Base-by-base conservation (phyloP, 2,797 vertebrate genomes). In the Synaphobranchus kaupii region DNA sequence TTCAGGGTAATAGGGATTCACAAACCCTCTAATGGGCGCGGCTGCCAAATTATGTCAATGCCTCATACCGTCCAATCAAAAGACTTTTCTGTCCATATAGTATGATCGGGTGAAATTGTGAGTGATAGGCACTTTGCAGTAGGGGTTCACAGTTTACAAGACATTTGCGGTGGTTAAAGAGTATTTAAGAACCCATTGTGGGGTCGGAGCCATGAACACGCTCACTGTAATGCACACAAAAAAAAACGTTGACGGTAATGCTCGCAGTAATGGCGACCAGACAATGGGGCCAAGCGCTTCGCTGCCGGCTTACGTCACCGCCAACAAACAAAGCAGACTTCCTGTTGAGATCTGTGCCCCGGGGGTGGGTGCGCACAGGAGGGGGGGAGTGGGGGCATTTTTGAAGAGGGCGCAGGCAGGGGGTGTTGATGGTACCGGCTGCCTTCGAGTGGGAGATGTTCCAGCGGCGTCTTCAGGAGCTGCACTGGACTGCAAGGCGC, bases 291-390 rank as follows among this genome's bases (percentile, higher is more conserved):
- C 44, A 48, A 2, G 8, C 54, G 34, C 22, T 66, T 31, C 25
- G 13, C 48, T 50, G 20, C 76, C 25, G 76, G 76, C 76, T 22
- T 25, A 47, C 44, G 22, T 80, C 76, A 47, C 20, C 4, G 17
- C 4, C 20, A n/a, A n/a, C 76, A 48, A 93, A 92, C 86, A 89
- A 92, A 93, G 91, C 91, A 86, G 91, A 94, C 93, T 94, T 94
- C 93, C 93, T 94, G 93, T 94, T 90, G 93, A 91, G 91, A 92
- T 91, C 89, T 58, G 50, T 80, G 76, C 76, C 44, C 76, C 1
- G 76, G 7, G 76, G 39, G 76, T 80, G 90, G 89, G 90, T 90
- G 91, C 90, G 89, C 88, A 85, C 83, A 60, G 86, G 80, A 88
- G 81, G 12, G 50, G 90, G 89, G 50, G 90, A 89, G 31, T 50